Percentiles rank a stretch among this genome's conserved stretches.
These are phyloP conservation scores for Elanoides forficatus DNA, from an alignment of 2,113 vertebrate genomes.

Conservation along the genomic window DNA sequence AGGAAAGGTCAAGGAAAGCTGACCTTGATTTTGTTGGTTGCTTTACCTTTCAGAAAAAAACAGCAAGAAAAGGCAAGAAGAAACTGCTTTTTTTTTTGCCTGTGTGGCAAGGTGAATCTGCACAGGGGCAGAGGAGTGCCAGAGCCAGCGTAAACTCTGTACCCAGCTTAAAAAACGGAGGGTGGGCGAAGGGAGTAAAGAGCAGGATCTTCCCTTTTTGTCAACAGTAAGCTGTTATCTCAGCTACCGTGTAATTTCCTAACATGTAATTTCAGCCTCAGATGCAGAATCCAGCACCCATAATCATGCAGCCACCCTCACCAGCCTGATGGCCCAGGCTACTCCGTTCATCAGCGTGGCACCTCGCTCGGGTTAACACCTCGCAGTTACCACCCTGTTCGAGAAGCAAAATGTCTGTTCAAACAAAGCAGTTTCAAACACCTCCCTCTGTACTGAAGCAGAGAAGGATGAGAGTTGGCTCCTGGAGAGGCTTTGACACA, in stretches of 20 bases:
- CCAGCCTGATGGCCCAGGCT: neutral
- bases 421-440: neutral
- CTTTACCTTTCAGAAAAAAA: neutral
- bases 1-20: neutral
- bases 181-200: neutral
- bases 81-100: neutral
- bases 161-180: neutral
- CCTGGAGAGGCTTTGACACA: neutral
- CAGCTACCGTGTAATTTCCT: conserved; percentile 7
- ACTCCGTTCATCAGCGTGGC: rapidly evolving
- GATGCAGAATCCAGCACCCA: neutral
- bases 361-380: neutral
- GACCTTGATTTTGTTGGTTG: neutral
- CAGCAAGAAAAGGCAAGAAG: neutral
- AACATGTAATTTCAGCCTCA: conserved; percentile 36
- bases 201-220: neutral
- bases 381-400: rapidly evolving
- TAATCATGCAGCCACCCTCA: neutral
- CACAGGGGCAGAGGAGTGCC: neutral
- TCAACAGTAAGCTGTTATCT: conserved; percentile 5
- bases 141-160: neutral
- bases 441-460: neutral
- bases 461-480: neutral
- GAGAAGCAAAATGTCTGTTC: neutral
- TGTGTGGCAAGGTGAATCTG: neutral